Conservation (phyloP, 2,797 vertebrate species). For the Myotis daubentonii region DNA sequence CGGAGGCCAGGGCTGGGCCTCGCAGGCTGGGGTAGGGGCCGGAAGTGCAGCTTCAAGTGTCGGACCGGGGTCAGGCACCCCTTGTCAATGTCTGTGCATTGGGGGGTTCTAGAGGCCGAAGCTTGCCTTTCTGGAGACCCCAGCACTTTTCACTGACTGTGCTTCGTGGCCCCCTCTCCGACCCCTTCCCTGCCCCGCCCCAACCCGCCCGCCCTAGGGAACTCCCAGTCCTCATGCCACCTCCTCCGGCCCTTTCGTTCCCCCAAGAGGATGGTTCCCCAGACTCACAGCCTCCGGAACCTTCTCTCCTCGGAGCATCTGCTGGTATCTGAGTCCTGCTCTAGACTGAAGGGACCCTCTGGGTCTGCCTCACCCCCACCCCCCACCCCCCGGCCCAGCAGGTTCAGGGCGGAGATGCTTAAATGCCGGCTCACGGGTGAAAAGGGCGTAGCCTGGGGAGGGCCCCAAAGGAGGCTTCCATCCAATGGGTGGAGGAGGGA, state of each 20-base stretch:
- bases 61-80: fast-evolving
- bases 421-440: background rate
- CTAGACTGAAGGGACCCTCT: background rate
- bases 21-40: fast-evolving
- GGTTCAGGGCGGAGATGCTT: background rate
- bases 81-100: fast-evolving
- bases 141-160: fast-evolving
- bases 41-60: background rate
- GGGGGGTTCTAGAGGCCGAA: background rate
- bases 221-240: background rate
- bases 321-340: background rate
- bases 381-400: no score
- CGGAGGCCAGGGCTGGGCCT: background rate
- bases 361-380: no score
- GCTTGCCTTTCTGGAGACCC: background rate
- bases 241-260: background rate
- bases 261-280: background rate
- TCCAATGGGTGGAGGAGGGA: background rate
- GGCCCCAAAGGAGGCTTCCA: background rate
- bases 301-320: background rate
- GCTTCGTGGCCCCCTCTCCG: fast-evolving
- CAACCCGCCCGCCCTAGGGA: background rate
- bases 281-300: background rate
- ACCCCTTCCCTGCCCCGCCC: no score
- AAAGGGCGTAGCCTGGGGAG: background rate